Evolutionary conservation across 2,888 invertebrate species (phyloP).

Genomic region (Drosophila barbarae): DNA sequence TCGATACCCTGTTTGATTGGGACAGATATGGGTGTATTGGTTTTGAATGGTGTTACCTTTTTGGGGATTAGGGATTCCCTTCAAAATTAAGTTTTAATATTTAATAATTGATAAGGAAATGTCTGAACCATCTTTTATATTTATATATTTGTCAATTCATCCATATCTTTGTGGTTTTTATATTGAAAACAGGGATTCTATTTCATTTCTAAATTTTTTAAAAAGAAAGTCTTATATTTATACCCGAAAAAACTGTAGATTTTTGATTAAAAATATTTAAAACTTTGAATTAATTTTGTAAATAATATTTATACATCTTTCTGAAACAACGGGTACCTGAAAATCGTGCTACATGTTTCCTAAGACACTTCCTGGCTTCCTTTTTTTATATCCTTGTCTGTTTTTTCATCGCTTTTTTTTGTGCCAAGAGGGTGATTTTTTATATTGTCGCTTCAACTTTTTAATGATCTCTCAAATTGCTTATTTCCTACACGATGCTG

Average conservation of each 20-base stretch:
- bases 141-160: background rate
- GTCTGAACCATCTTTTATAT: background rate
- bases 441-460: conserved; percentile 66
- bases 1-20: background rate
- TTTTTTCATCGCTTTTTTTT: background rate
- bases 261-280: background rate
- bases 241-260: background rate
- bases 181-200: background rate
- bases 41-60: too few relatives aligned
- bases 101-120: background rate
- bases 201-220: too few relatives aligned
- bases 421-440: conserved; percentile 15
- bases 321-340: too few relatives aligned
- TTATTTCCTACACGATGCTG: conserved; percentile 70
- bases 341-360: background rate
- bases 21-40: background rate
- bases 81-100: background rate
- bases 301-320: background rate
- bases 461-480: conserved; percentile 74
- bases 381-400: background rate
- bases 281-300: background rate
- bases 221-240: background rate
- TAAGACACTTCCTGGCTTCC: background rate
- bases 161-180: background rate
- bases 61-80: background rate